Percentiles rank a stretch among this genome's conserved stretches.
Conservation (phyloP, 2,888 invertebrate genomes). For the Tiphia femorata region DNA sequence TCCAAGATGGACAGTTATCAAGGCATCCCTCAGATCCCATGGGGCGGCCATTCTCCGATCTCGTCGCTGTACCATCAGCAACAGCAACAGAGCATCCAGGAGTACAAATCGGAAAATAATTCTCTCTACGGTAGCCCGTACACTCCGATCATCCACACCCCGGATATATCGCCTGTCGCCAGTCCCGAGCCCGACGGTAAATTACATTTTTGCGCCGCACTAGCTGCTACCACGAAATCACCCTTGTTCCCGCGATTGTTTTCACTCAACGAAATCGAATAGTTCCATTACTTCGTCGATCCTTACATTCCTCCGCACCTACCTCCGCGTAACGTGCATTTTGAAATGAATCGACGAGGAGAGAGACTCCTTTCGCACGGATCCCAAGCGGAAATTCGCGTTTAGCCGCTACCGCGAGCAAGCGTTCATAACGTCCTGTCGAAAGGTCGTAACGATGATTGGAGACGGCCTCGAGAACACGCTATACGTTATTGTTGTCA, state of each 20-base stretch:
- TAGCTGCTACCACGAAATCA: no score
- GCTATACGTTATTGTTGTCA: conserved; percentile 36
- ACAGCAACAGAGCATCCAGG: conserved; percentile 65
- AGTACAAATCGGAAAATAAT: conserved; percentile 68
- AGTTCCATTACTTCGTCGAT: no score
- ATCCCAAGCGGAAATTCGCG: no score
- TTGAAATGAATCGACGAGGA: no score
- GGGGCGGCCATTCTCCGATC: conserved; percentile 68
- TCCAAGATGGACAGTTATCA: conserved; percentile 67
- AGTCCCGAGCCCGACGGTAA: conserved; percentile 84
- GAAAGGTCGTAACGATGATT: no score
- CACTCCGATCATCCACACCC: conserved; percentile 77
- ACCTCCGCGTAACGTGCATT: no score
- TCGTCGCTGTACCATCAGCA: conserved; percentile 69
- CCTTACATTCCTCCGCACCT: no score
- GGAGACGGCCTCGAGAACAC: no score
- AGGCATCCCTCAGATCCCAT: conserved; percentile 65
- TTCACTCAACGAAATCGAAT: neutral
- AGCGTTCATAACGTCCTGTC: no score
- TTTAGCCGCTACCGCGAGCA: no score
- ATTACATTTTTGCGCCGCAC: conserved; percentile 6
- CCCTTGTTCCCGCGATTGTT: neutral
- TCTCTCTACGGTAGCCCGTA: conserved; percentile 67
- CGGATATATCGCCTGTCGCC: conserved; percentile 86
- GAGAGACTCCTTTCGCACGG: no score